A percentile compares a stretch with the other conserved stretches of the same genome.
These are phyloP conservation scores for Paralichthys olivaceus DNA, from an alignment of 2,113 vertebrate genomes.

Conservation along the genomic window DNA sequence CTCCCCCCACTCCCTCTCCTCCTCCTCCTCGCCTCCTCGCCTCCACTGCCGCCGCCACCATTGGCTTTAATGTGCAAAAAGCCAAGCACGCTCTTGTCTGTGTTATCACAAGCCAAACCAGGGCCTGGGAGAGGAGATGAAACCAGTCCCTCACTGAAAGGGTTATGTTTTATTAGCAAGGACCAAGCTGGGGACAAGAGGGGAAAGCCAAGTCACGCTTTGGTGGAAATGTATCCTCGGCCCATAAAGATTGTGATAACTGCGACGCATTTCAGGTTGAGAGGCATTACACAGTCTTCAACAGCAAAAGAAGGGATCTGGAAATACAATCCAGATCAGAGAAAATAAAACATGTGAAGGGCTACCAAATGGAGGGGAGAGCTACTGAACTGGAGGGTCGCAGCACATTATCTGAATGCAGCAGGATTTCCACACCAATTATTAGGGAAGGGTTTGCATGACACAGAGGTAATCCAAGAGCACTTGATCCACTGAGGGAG, in stretches of 20 bases:
- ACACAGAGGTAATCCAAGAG: conserved; percentile 39
- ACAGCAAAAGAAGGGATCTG: conserved; percentile 47
- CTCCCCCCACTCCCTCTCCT: neutral
- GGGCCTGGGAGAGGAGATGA: conserved; percentile 64
- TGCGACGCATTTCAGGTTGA: conserved; percentile 61
- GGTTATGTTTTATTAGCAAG: conserved; percentile 74
- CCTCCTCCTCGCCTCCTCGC: neutral
- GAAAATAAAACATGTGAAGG: conserved; percentile 17
- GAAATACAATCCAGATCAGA: conserved; percentile 67
- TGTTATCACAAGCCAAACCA: conserved; percentile 68
- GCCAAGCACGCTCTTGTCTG: conserved; percentile 57
- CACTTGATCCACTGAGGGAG: conserved; percentile 4
- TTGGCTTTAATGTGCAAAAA: conserved; percentile 63
- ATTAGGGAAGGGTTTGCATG: conserved; percentile 31
- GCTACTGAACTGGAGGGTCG: conserved; percentile 56
- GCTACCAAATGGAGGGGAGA: conserved; percentile 39
- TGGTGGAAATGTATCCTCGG: conserved; percentile 70
- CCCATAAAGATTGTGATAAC: conserved; percentile 74
- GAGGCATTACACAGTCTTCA: conserved; percentile 57
- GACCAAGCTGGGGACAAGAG: conserved; percentile 43
- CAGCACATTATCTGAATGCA: conserved; percentile 28
- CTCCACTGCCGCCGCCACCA: conserved; percentile 27
- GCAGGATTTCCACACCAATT: conserved; percentile 49
- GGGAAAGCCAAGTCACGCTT: conserved; percentile 69
- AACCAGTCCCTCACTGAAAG: conserved; percentile 67